Percentiles rank a stretch among this genome's conserved stretches.
Evolutionary conservation across 2,113 vertebrate species (phyloP).

Genomic region (Centrocercus urophasianus): DNA sequence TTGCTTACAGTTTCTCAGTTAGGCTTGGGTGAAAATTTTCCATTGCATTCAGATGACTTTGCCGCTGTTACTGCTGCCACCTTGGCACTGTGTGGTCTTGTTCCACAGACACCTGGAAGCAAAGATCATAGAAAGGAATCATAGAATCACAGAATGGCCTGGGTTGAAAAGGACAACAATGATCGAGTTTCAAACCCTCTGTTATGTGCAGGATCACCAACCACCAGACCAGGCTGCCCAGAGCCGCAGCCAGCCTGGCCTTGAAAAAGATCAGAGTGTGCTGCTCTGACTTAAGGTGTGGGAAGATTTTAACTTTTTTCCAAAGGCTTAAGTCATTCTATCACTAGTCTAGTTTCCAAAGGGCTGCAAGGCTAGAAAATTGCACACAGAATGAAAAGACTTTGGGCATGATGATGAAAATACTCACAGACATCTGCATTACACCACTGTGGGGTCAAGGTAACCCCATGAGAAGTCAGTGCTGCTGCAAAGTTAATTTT

Average conservation of each 20-base stretch:
- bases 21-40: neutral
- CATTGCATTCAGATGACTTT: neutral
- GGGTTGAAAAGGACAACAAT: no score
- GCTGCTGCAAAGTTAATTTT: neutral
- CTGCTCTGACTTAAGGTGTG: neutral
- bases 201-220: no score
- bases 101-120: neutral
- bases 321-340: neutral
- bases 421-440: neutral
- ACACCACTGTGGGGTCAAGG: neutral
- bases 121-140: no score
- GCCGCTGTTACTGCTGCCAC: neutral
- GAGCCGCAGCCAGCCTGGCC: no score
- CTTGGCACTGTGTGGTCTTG: neutral
- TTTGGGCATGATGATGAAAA: neutral
- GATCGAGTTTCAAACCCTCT: no score
- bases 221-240: no score
- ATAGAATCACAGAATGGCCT: neutral
- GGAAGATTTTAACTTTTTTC: neutral
- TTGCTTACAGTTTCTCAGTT: neutral
- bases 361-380: neutral
- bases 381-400: neutral
- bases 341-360: neutral
- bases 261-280: no score
- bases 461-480: neutral